Base-by-base conservation (phyloP, 2,888 invertebrate genomes). In the Pherbina coryleti region DNA sequence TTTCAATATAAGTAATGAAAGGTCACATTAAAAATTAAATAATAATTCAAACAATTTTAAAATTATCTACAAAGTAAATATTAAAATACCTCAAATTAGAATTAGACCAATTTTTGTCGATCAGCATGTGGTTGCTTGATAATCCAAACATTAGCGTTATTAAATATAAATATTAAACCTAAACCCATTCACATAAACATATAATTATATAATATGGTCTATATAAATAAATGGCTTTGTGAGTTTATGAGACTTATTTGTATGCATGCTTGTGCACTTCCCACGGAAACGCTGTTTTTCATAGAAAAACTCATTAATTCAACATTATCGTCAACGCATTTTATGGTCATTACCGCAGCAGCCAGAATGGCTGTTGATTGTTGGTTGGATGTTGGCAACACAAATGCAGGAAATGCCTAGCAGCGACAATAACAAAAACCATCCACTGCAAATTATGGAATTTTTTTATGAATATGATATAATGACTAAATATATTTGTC, bases 301-400 rank as follows among this genome's bases (percentile, higher is more conserved):
- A 69, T 69, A 53, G 70, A 70, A 70, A 44, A 70, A 51, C 53
- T 31, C 70, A 71, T 53, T 71, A 71, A 69, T 49, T 69, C 51
- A 49, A 72, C 37, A 60, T 60, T 57, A 72, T n/a, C 57, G 37
- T 25, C 60, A 60, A 22, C 72, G 37, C 17, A 44, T 25, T 72
- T 34, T 72, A 37, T 60, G 72, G 44, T 60, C 60, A 72, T 72
- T 72, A 72, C 34, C 57, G 60, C 60, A 64, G 28, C 25, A 14
- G 62, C 14, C 11, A 25, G 22, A 28, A 17, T 62, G 62, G 28
- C 17, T 28, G 28, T 5, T 22, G 62, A 28, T 22, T 28, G 64
- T 31, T 25, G n/a, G 31, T 8, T 25, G 17, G 3, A 31, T 64
- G 28, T 25, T 28, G 28, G 22, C 22, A 25, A 17, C 62, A 28